phyloP scores from a whole-genome alignment of 2,888 invertebrate genomes.

The Steromphala cineraria region DNA sequence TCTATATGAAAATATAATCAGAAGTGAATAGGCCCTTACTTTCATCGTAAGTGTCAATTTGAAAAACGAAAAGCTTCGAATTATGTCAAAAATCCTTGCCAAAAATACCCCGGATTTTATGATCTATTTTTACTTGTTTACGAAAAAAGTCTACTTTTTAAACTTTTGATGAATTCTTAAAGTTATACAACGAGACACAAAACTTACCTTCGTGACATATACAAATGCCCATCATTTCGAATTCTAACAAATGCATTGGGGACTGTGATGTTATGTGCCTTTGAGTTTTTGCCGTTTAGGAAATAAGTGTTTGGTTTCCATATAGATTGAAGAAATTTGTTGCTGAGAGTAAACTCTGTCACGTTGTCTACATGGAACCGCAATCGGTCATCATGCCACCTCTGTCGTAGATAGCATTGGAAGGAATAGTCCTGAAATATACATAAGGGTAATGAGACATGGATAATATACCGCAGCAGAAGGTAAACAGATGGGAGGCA shows the following conservation, averaged over 20 bases:
- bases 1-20: too few relatives aligned
- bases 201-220: slow-evolving; percentile 63
- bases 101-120: too few relatives aligned
- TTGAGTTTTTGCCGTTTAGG: slow-evolving; percentile 79
- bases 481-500: neutral
- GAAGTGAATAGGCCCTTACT: too few relatives aligned
- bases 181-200: too few relatives aligned
- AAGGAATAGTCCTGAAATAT: slow-evolving; percentile 67
- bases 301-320: slow-evolving; percentile 96
- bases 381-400: slow-evolving; percentile 70
- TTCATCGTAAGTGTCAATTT: too few relatives aligned
- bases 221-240: slow-evolving; percentile 61
- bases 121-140: too few relatives aligned
- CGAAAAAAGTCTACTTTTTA: too few relatives aligned
- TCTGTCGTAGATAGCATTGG: slow-evolving; percentile 71
- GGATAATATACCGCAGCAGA: neutral
- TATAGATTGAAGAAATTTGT: slow-evolving; percentile 90
- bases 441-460: too few relatives aligned
- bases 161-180: too few relatives aligned
- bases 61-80: too few relatives aligned
- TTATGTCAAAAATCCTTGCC: too few relatives aligned
- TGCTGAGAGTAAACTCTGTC: slow-evolving; percentile 73
- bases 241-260: slow-evolving; percentile 94
- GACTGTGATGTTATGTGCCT: slow-evolving; percentile 95
- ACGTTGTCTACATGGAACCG: slow-evolving; percentile 64